Conservation (phyloP, 2,797 vertebrate species). For the Coreius guichenoti region DNA sequence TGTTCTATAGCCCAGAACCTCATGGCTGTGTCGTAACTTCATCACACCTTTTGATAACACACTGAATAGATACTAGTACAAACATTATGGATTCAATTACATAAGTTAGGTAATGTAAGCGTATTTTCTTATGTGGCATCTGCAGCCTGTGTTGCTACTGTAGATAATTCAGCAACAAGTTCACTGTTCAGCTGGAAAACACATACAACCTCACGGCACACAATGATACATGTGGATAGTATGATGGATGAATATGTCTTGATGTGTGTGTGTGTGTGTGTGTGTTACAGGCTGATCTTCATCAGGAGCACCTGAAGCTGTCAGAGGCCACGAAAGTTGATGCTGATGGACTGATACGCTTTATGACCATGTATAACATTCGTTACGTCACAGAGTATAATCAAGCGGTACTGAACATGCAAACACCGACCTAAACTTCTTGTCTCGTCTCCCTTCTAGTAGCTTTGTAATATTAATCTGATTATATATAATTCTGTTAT, state of each 20-base stretch:
- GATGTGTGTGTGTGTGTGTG: constrained; percentile 32
- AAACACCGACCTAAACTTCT: neutral
- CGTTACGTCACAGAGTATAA: constrained; percentile 89
- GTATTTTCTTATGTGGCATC: too few species aligned
- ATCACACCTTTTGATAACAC: too few species aligned
- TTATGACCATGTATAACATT: constrained; percentile 83
- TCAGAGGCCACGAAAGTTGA: constrained; percentile 75
- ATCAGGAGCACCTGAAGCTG: constrained; percentile 78
- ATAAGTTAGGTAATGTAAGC: too few species aligned
- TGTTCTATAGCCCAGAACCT: too few species aligned
- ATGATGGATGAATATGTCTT: neutral
- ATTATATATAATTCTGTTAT: neutral
- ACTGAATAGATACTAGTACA: too few species aligned
- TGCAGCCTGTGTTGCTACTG: too few species aligned
- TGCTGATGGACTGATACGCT: constrained; percentile 79
- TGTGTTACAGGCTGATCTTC: constrained; percentile 82
- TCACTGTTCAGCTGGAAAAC: neutral
- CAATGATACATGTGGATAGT: neutral
- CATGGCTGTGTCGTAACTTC: too few species aligned
- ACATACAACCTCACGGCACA: neutral
- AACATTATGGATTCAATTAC: too few species aligned
- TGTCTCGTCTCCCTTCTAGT: neutral
- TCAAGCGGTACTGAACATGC: constrained; percentile 78
- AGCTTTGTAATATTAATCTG: neutral
- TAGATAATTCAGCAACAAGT: too few species aligned